Conservation (phyloP, 2,113 vertebrate genomes). For the Neodon shergylaensis region DNA sequence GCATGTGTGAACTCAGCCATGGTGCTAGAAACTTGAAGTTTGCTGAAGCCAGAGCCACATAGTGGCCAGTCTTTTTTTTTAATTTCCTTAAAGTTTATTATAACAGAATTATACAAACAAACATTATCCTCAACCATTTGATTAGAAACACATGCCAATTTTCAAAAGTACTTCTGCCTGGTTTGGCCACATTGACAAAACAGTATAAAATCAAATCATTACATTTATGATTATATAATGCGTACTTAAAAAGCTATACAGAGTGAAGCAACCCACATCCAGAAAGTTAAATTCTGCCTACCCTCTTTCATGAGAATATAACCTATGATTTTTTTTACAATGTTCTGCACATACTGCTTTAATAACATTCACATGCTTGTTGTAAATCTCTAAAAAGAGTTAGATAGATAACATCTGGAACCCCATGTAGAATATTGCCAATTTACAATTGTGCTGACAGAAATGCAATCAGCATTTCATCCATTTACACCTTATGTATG, state of each 20-base stretch:
- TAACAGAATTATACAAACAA: neutral
- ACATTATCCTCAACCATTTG: neutral
- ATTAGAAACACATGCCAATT: neutral
- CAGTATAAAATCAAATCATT: too few species aligned
- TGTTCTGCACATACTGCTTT: neutral
- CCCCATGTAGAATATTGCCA: neutral
- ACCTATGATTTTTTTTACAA: neutral
- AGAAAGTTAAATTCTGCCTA: neutral
- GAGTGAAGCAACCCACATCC: accelerated
- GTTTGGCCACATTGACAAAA: neutral
- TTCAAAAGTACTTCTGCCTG: neutral
- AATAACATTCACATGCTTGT: neutral
- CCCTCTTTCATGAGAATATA: neutral
- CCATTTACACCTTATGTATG: neutral
- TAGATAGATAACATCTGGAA: neutral
- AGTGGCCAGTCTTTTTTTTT: too few species aligned
- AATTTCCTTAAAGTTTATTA: neutral
- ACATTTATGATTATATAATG: neutral
- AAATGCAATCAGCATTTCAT: neutral
- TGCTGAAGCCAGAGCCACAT: neutral
- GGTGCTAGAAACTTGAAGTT: neutral
- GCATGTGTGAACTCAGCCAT: neutral
- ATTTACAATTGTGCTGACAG: neutral
- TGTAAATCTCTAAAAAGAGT: neutral
- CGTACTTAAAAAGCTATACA: neutral